phyloP scores from a whole-genome alignment of 2,888 invertebrate genomes.

The Hirtodrosophila confusa region DNA sequence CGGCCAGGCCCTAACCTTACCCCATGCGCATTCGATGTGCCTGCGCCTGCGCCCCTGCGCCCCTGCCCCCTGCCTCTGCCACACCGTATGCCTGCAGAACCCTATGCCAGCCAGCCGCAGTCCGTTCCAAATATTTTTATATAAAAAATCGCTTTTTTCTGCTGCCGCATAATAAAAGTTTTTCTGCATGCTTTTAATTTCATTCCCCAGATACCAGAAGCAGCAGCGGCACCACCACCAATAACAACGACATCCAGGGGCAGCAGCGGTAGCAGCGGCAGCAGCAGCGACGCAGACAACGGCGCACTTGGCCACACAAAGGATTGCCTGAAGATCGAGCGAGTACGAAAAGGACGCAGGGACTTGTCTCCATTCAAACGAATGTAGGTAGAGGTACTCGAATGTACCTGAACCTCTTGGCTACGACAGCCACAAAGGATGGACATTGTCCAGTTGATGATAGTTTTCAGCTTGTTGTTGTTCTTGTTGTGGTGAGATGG shows the following conservation, averaged over 20 bases:
- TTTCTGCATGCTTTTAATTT: slow-evolving; percentile 75
- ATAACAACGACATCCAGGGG: slow-evolving; percentile 4
- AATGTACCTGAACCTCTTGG: slow-evolving; percentile 74
- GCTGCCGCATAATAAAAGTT: slow-evolving; percentile 67
- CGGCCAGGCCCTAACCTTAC: slow-evolving; percentile 51
- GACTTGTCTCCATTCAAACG: slow-evolving; percentile 80
- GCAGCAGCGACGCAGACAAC: slow-evolving; percentile 55
- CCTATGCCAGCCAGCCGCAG: slow-evolving; percentile 37
- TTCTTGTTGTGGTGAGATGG: slow-evolving; percentile 1
- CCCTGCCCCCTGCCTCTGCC: slow-evolving; percentile 7
- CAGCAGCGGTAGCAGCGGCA: slow-evolving; percentile 12
- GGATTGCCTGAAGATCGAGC: slow-evolving; percentile 62
- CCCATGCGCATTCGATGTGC: slow-evolving; percentile 44
- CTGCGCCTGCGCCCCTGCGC: slow-evolving; percentile 32
- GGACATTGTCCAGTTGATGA: slow-evolving; percentile 76
- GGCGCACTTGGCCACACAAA: slow-evolving; percentile 75
- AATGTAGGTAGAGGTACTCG: slow-evolving; percentile 69
- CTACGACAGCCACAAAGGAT: slow-evolving; percentile 61
- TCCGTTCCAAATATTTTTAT: slow-evolving; percentile 72
- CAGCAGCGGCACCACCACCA: slow-evolving; percentile 14
- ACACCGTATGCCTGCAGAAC: slow-evolving; percentile 7
- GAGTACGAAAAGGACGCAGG: slow-evolving; percentile 57
- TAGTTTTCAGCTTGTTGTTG: slow-evolving; percentile 30
- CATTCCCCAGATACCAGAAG: slow-evolving; percentile 61
- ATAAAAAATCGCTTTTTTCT: slow-evolving; percentile 66